Evolutionary conservation across 2,888 invertebrate species (phyloP).

Genomic region (Anarsia innoxiella): DNA sequence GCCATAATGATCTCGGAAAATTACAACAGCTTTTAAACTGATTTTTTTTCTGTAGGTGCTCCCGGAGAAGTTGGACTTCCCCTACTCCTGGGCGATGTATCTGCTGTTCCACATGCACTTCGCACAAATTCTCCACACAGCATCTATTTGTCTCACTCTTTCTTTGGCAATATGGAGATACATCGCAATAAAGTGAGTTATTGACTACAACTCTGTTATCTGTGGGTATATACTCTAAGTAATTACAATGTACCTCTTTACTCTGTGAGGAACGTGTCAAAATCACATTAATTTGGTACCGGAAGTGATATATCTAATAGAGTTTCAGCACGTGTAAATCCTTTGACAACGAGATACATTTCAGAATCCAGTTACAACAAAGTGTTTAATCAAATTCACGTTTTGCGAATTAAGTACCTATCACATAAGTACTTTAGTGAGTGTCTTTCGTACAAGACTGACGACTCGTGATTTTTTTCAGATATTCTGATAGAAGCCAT

Average conservation of each 20-base stretch:
- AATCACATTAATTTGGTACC: too few relatives aligned
- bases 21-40: too few relatives aligned
- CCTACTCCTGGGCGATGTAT: conserved; percentile 83
- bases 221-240: neutral
- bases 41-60: conserved; percentile 39
- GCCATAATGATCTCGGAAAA: too few relatives aligned
- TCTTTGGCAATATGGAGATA: conserved; percentile 92
- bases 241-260: neutral
- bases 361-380: too few relatives aligned
- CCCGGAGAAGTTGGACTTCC: conserved; percentile 63
- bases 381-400: too few relatives aligned
- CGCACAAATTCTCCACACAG: conserved; percentile 86
- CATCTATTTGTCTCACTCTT: conserved; percentile 87
- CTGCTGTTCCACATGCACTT: conserved; percentile 88
- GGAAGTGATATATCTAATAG: neutral
- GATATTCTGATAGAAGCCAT: conserved; percentile 85
- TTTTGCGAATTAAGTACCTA: too few relatives aligned
- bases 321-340: too few relatives aligned
- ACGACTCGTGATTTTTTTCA: too few relatives aligned
- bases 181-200: conserved; percentile 84
- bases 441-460: too few relatives aligned
- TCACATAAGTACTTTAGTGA: too few relatives aligned
- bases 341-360: too few relatives aligned
- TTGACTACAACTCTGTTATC: neutral
- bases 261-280: too few relatives aligned